Percentiles rank a stretch among this genome's conserved stretches.
phyloP scores from a whole-genome alignment of 2,888 invertebrate genomes.

The Scotopteryx bipunctaria region DNA sequence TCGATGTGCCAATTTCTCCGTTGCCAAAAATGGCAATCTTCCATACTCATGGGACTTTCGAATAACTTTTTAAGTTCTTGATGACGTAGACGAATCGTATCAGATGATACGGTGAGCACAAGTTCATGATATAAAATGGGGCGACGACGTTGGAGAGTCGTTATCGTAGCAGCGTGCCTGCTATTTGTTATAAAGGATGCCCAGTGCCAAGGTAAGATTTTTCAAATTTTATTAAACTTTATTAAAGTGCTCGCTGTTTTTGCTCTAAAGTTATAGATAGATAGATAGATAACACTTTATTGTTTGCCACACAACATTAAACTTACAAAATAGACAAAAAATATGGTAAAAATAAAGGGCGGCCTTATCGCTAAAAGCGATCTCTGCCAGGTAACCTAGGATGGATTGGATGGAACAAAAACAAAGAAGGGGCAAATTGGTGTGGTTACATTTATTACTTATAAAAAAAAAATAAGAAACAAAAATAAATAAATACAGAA shows the following conservation, averaged over 20 bases:
- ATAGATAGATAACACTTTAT: no score
- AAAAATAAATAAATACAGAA: no score
- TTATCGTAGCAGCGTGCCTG: conserved; percentile 72
- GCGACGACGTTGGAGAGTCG: conserved; percentile 75
- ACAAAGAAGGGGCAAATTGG: no score
- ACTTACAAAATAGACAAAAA: no score
- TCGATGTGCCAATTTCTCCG: conserved; percentile 50
- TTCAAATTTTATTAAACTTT: conserved; percentile 1
- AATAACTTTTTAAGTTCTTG: conserved; percentile 49
- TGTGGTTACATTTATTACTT: no score
- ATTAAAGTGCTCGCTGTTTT: neutral
- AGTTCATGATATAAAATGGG: conserved; percentile 60
- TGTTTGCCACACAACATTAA: no score
- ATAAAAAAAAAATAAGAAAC: no score
- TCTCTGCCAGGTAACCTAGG: no score
- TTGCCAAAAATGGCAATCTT: conserved; percentile 56
- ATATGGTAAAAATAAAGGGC: no score
- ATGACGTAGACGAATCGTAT: conserved; percentile 45
- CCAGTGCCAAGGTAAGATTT: conserved; percentile 72
- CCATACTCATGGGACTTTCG: conserved; percentile 46
- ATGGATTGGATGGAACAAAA: no score
- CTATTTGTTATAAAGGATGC: conserved; percentile 69
- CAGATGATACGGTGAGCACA: conserved; percentile 74
- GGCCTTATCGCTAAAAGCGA: no score
- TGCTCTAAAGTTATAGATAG: no score